Conservation (phyloP, 2,113 vertebrate species). For the Cebus imitator region DNA sequence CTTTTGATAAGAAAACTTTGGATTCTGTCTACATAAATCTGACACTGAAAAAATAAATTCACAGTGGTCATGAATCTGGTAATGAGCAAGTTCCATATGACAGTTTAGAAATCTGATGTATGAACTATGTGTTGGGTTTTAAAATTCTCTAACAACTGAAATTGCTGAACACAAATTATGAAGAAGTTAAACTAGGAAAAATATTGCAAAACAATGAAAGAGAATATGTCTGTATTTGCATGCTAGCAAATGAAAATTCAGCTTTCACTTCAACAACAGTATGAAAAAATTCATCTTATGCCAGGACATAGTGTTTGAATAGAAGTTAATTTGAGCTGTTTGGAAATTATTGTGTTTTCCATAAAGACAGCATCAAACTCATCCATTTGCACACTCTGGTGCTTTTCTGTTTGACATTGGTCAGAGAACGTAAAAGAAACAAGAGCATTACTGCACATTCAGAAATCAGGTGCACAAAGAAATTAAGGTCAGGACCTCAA, state of each 20-base stretch:
- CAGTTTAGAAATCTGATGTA: not conserved
- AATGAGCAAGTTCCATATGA: not conserved
- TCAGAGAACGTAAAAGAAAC: not conserved
- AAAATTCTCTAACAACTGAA: too few relatives aligned
- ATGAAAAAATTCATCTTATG: too few relatives aligned
- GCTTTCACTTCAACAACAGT: too few relatives aligned
- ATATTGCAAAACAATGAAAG: too few relatives aligned
- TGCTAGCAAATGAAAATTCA: too few relatives aligned
- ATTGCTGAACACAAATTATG: too few relatives aligned
- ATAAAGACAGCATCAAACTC: not conserved
- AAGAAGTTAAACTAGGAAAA: too few relatives aligned
- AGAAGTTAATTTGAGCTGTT: too few relatives aligned
- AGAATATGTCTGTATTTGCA: too few relatives aligned
- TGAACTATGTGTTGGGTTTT: too few relatives aligned
- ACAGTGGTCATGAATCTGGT: not conserved
- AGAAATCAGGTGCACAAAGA: not conserved
- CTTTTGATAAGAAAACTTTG: not conserved
- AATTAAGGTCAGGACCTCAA: not conserved
- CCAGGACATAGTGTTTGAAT: too few relatives aligned
- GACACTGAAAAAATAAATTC: not conserved
- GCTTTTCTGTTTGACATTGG: not conserved
- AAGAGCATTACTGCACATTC: not conserved
- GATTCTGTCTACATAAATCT: not conserved
- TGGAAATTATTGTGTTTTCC: too few relatives aligned
- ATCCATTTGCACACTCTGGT: not conserved